Evolutionary conservation across 2,113 vertebrate genomes (phyloP).

Genomic region (Sebastes schlegelii): DNA sequence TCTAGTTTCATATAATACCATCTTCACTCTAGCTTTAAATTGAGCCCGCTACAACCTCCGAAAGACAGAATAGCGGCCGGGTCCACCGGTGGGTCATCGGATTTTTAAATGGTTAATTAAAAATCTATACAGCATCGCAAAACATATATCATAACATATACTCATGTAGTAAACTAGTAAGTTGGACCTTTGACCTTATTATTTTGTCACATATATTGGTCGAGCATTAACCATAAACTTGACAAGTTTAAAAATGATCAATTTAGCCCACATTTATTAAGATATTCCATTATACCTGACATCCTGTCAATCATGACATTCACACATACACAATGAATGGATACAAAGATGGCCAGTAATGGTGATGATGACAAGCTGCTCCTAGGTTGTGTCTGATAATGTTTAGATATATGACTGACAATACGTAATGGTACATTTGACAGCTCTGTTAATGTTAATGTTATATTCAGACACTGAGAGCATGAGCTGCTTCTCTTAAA

Average conservation of each 20-base stretch:
- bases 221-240: neutral
- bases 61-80: no score
- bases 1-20: no score
- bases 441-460: neutral
- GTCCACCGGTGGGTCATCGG: no score
- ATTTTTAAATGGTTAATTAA: no score
- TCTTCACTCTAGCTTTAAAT: no score
- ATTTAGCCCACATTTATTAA: neutral
- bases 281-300: neutral
- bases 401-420: conserved; percentile 8
- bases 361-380: no score
- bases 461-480: conserved; percentile 1
- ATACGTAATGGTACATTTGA: neutral
- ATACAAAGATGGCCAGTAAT: neutral
- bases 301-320: neutral
- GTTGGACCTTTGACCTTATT: neutral
- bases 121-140: no score
- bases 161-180: neutral
- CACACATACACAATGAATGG: neutral
- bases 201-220: neutral
- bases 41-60: no score
- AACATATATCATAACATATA: no score
- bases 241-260: neutral
- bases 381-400: neutral
- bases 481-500: conserved; percentile 5